These are phyloP conservation scores for Nothocercus julius DNA, from an alignment of 2,113 vertebrate species.

Conservation along the genomic window DNA sequence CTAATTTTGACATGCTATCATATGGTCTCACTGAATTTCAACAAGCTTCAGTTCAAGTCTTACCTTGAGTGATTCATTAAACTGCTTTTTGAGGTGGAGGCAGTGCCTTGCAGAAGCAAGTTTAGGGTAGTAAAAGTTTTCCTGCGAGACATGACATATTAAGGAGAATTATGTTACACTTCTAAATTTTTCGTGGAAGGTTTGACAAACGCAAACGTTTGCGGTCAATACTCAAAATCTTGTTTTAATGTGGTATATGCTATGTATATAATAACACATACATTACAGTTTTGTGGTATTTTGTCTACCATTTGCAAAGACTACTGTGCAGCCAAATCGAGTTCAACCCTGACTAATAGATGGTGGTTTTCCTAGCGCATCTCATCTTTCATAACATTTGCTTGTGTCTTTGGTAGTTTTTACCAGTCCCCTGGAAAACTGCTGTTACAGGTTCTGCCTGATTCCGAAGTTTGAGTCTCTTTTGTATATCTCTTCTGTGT, in stretches of 20 bases:
- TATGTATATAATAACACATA: not conserved
- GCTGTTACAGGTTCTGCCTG: not conserved
- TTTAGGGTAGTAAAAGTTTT: not conserved
- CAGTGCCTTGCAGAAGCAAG: not conserved
- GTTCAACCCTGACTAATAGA: not conserved
- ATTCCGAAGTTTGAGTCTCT: not conserved
- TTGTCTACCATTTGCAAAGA: not conserved
- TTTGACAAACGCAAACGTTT: not conserved
- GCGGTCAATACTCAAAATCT: not conserved
- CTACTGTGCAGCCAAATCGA: not conserved
- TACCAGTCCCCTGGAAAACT: not conserved
- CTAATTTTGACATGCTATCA: not conserved
- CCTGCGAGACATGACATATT: not conserved
- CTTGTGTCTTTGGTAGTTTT: not conserved
- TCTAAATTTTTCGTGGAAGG: not conserved
- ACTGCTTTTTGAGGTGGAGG: not conserved
- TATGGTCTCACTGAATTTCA: not conserved
- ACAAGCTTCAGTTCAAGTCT: not conserved
- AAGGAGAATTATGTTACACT: not conserved
- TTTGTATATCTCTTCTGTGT: not conserved
- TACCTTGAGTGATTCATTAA: not conserved
- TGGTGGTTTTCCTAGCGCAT: not conserved
- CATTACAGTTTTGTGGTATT: not conserved
- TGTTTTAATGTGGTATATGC: not conserved
- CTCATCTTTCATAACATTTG: not conserved